Base-by-base conservation (phyloP, 2,888 invertebrate species). In the Sisyra nigra region DNA sequence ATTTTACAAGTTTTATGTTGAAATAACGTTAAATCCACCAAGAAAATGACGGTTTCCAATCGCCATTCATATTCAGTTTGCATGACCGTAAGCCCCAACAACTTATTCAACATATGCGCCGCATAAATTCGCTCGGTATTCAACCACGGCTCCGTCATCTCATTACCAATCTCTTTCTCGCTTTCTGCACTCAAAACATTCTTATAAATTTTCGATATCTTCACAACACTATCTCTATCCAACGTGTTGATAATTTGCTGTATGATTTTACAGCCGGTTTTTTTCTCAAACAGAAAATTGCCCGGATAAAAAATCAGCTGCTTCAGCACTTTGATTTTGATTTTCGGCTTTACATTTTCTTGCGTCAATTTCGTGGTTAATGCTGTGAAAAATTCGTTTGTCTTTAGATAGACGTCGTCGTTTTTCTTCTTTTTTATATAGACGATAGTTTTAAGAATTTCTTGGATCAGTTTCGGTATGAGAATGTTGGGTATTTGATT, bases 231-330 rank as follows among this genome's bases (percentile, higher is more conserved):
- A 40, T 70, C 68, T 6, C 59, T 60, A 46, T 71, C 68, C 45
- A 83, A 62, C 56, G 68, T 71, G 2, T 66, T 62, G n/a, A 73
- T 73, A 8, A 81, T 66, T 41, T 73, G 69, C 55, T 76, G 78
- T 0, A 80, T 61, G 37, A 80, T 57, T 51, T 72, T 75, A 10
- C 72, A 72, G 9, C 74, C 72, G 14, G 80, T 80, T 24, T 75
- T 72, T 61, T 80, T 80, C 53, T 82, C 80, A 47, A 84, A 76
- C 59, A 77, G 75, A 46, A 84, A 71, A 52, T 76, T 74, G 3
- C 83, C 82, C 1, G 82, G 80, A 55, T 72, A 65, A 36, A 80
- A 67, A 8, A 82, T 62, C 2, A 85, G 57, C 51, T 73, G 76
- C 44, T 73, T 72, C 31, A 85, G 57, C 3, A 74, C 66, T 7